Evolutionary conservation across 2,888 invertebrate genomes (phyloP), one percentile per base, ranked within the genome.

Genomic region (Drosophila emarginata): DNA sequence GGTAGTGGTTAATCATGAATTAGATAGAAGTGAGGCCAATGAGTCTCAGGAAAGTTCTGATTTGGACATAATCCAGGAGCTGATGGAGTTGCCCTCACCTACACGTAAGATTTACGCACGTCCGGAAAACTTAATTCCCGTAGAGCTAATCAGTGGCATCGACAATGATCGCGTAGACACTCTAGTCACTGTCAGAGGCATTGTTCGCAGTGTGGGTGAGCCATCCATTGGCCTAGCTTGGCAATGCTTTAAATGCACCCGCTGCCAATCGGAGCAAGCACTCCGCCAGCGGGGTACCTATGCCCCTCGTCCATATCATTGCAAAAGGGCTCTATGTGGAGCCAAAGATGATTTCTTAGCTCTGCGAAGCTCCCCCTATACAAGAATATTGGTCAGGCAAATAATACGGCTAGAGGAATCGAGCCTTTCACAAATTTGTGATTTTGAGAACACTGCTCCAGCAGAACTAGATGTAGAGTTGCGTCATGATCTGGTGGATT

Each of bases 391-490:
- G 28, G 95, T 95, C 80, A 95, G 95, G 92, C 98, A 98, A 92
- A 94, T 94, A 14, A 94, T 98, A 60, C 95, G 96, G 86, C 92
- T 98, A 67, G 97, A 97, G 91, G 98, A 98, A 91, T 94, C 95
- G 2, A 80, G 80, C 15, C 45, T 89, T 28, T 79, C 81, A 12
- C 71, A 80, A 2, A 68, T 81, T 2, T 76, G 81, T 93, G 94
- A 94, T 74, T 93, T 94, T 77, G 94, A 94, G 69, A 95, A 95
- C 23, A 18, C 9, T 9, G 93, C 95, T 53, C 94, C 96, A 78
- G 96, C 97, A 1, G 60, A 62, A 9, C 93, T 98, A 28, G 97
- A 98, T 89, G 96, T 98, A 89, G 97, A 98, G 91, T 92, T 98
- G 6, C 94, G 94, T 61, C 94, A 95, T 69, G 97, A 97, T 92